Conservation (phyloP, 2,797 vertebrate species). For the Falco rusticolus region DNA sequence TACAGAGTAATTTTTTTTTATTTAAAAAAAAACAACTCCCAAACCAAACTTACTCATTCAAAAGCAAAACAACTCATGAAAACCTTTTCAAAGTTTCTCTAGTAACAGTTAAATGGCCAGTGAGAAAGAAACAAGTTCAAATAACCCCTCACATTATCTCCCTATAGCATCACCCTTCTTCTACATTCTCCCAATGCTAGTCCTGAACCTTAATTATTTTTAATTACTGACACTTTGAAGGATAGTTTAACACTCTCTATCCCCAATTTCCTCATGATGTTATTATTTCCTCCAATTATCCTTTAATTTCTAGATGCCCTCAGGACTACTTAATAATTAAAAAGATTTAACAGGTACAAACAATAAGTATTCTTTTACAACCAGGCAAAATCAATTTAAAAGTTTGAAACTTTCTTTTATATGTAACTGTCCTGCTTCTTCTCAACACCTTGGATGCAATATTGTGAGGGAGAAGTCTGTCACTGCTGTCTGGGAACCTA, state of each 20-base stretch:
- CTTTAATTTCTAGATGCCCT: constrained; percentile 50
- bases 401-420: neutral
- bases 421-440: neutral
- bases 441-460: neutral
- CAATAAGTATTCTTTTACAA: neutral
- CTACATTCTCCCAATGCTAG: neutral
- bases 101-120: neutral
- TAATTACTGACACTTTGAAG: constrained; percentile 51
- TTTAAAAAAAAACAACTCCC: neutral
- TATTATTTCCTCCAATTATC: constrained; percentile 52
- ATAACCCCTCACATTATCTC: neutral
- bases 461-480: neutral
- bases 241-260: constrained; percentile 40
- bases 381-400: constrained; percentile 26
- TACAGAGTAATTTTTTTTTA: neutral
- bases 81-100: neutral
- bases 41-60: neutral
- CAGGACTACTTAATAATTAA: constrained; percentile 46
- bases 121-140: neutral
- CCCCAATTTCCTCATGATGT: neutral
- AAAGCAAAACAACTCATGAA: neutral
- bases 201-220: constrained; percentile 42
- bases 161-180: neutral
- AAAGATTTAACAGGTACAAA: constrained; percentile 30
- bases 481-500: neutral